Base-by-base conservation (phyloP, 1,140 invertebrate genomes). In the Drosophila punjabiensis region DNA sequence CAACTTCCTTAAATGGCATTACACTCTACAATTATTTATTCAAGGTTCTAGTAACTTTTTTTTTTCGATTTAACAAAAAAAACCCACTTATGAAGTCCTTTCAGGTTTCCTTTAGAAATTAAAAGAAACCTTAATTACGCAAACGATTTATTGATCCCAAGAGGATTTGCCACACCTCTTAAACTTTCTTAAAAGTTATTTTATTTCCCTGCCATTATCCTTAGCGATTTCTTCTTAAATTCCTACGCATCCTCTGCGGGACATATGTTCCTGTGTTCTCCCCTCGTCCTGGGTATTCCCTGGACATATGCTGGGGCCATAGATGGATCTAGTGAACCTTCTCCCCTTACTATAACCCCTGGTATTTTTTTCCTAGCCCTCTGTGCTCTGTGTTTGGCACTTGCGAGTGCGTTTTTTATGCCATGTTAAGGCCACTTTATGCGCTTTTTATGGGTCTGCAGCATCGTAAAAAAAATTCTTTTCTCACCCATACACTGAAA, bases 401-500 rank as follows among this genome's bases (percentile, higher is more conserved):
- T 89, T 82, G 87, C 64, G 74, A 82, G 77, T 84, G 85, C 84
- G 76, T 89, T 88, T 88, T 87, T 87, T 87, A 88, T 87, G 76
- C 71, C 70, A 89, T 89, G 76, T 85, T 89, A 82, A 89, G 75
- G 85, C 85, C 85, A 90, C 82, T 89, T 89, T 89, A 89, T 89
- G 85, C 82, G 79, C 86, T 90, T 89, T 89, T 89, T 89, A 87
- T 90, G 82, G 68, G 71, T 81, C 85, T 79, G 86, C 86, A 89
- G 85, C 69, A 74, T 81, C 82, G 69, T 89, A 74, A 89, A 89
- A 63, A 87, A 90, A 89, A 56, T 79, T 73, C 56, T 64, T 69
- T 68, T 60, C 82, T n/a, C 81, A 70, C 64, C 50, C 58, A 65
- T 52, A 68, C 52, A 58, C 45, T 65, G 53, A 75, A 77, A 86